Evolutionary conservation across 1,140 invertebrate genomes (phyloP), one percentile per base, ranked within the genome.

Genomic region (Dolichoris vasculosae): DNA sequence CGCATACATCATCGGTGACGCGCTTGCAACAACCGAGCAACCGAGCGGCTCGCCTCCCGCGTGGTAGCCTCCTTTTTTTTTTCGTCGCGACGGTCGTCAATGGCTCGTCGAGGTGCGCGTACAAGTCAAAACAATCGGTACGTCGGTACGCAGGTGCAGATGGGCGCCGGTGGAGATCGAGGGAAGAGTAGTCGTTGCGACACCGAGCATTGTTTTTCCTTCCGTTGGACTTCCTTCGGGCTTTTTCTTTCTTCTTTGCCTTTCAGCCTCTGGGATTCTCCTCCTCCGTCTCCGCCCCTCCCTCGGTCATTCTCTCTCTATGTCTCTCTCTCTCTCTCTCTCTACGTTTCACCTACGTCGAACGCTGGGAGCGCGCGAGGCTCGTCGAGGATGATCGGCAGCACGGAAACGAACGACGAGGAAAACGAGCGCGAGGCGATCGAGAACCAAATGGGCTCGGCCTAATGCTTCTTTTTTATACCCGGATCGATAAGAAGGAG

Each of bases 71-170:
- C 84, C 8, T 78, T 48, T 79, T 32, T 71, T 64, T 46, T 46
- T 80, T 40, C 46, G 80, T 82, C 73, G 48, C n/a, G 51, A 76
- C 43, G 71, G 35, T 23, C 59, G 73, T 64, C 75, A 84, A 78
- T 69, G 43, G 43, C 35, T 20, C 23, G 55, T 26, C 55, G 55
- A 23, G 55, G 55, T 59, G 35, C 32, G 23, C 88, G 90, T 92
- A 92, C 90, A 92, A 92, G 91, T 92, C 92, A 92, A 93, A 92
- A 93, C 92, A 93, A 92, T 92, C 88, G 89, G 87, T 87, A 88
- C 89, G 91, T 92, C 88, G 89, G 87, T 87, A 88, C 89, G 91
- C 91, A 92, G 91, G 92, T 93, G 92, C 89, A 90, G 88, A 90
- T 89, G 82, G 78, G 3, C 64, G 64, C 23, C 30, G 48, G 30